These are phyloP conservation scores for Tenualosa ilisha DNA, from an alignment of 2,797 vertebrate species.

Conservation along the genomic window DNA sequence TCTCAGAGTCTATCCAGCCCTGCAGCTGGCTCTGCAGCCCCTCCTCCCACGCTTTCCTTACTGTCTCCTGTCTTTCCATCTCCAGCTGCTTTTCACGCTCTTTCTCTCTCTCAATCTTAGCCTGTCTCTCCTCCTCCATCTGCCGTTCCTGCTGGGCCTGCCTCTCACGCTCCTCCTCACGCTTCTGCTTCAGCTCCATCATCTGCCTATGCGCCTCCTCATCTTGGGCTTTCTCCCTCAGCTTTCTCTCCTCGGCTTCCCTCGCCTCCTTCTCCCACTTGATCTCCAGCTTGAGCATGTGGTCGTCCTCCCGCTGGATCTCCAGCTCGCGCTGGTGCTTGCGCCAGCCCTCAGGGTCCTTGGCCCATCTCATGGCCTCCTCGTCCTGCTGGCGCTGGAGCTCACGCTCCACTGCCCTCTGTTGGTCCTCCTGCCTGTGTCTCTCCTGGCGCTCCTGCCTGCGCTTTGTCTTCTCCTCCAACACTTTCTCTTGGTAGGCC, in stretches of 20 bases:
- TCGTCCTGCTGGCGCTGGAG: background rate
- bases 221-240: background rate
- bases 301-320: background rate
- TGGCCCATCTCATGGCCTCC: background rate
- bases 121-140: background rate
- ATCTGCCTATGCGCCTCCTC: background rate
- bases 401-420: background rate
- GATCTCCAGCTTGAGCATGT: background rate
- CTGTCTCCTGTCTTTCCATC: background rate
- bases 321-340: background rate
- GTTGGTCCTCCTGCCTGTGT: background rate
- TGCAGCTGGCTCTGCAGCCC: background rate
- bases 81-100: background rate
- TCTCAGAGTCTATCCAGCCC: background rate
- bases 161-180: background rate
- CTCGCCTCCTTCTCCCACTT: background rate
- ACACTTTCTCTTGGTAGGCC: background rate
- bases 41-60: background rate
- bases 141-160: background rate
- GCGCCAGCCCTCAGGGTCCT: slow-evolving; percentile 2
- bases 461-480: background rate
- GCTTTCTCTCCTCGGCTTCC: background rate
- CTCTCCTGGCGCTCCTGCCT: background rate
- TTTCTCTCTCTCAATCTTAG: background rate
- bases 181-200: background rate